A percentile compares a stretch with the other conserved stretches of the same genome.
phyloP scores from a whole-genome alignment of 2,888 invertebrate genomes.

The Mesodorylaimus sp. region DNA sequence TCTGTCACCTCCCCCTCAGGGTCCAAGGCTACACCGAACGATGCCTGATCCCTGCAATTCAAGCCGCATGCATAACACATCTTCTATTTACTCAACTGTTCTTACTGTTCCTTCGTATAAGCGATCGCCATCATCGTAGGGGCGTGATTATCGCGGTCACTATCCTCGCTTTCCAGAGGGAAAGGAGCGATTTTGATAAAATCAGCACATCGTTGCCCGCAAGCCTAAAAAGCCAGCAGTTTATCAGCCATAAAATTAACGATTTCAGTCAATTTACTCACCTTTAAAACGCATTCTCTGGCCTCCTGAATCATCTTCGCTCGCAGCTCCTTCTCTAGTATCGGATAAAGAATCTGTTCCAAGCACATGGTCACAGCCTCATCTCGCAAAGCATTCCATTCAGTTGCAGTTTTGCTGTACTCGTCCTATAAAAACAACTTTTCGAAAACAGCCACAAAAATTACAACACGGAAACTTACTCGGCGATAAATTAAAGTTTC shows the following conservation, averaged over 20 bases:
- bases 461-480: background rate
- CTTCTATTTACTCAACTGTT: background rate
- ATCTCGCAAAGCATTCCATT: slow-evolving; percentile 77
- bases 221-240: slow-evolving; percentile 7
- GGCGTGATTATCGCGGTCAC: slow-evolving; percentile 63
- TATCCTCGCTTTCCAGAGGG: slow-evolving; percentile 44
- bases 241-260: background rate
- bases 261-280: slow-evolving; percentile 15
- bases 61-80: too few relatives aligned
- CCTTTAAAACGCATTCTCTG: slow-evolving; percentile 40
- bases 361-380: slow-evolving; percentile 73
- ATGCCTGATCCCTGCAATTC: too few relatives aligned
- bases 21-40: too few relatives aligned
- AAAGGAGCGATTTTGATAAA: slow-evolving; percentile 35
- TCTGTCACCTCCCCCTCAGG: too few relatives aligned
- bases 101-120: slow-evolving; percentile 35
- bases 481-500: background rate
- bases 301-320: slow-evolving; percentile 61
- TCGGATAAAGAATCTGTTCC: slow-evolving; percentile 67
- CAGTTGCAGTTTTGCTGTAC: slow-evolving; percentile 75
- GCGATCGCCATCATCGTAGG: slow-evolving; percentile 68
- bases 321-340: slow-evolving; percentile 64
- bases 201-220: slow-evolving; percentile 11
- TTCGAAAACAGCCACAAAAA: too few relatives aligned
- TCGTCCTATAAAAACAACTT: slow-evolving; percentile 46